A percentile compares a stretch with the other conserved stretches of the same genome.
phyloP scores from a whole-genome alignment of 1,140 invertebrate species.

The Geopemphigus sp. region DNA sequence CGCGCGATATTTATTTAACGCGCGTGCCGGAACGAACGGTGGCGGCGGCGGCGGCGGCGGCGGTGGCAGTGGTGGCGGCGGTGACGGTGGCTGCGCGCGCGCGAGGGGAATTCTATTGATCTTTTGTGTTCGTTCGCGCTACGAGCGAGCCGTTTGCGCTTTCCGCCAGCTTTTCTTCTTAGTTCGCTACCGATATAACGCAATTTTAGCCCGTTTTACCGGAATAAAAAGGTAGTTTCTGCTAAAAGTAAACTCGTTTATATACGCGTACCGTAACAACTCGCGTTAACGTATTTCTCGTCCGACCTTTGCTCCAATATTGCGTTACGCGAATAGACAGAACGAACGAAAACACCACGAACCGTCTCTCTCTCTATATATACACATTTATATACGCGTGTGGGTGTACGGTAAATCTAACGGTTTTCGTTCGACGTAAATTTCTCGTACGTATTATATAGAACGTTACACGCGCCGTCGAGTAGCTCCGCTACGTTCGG shows the following conservation, averaged over 20 bases:
- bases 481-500: too few relatives aligned
- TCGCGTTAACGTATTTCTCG: neutral
- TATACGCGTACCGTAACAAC: neutral
- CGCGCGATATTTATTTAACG: neutral
- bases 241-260: neutral
- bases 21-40: neutral
- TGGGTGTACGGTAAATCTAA: neutral
- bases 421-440: neutral
- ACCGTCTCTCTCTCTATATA: too few relatives aligned
- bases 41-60: too few relatives aligned
- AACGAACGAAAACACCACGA: neutral
- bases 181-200: constrained; percentile 5
- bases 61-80: too few relatives aligned
- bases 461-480: too few relatives aligned
- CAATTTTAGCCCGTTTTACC: neutral
- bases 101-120: neutral
- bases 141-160: neutral
- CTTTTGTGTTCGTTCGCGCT: neutral
- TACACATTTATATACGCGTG: neutral
- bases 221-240: neutral
- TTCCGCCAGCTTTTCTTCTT: neutral
- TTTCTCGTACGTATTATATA: neutral
- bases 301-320: neutral
- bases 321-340: neutral
- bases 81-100: neutral